A percentile compares a stretch with the other conserved stretches of the same genome.
These are phyloP conservation scores for Augochlora pura DNA, from an alignment of 1,140 invertebrate species.

Conservation along the genomic window DNA sequence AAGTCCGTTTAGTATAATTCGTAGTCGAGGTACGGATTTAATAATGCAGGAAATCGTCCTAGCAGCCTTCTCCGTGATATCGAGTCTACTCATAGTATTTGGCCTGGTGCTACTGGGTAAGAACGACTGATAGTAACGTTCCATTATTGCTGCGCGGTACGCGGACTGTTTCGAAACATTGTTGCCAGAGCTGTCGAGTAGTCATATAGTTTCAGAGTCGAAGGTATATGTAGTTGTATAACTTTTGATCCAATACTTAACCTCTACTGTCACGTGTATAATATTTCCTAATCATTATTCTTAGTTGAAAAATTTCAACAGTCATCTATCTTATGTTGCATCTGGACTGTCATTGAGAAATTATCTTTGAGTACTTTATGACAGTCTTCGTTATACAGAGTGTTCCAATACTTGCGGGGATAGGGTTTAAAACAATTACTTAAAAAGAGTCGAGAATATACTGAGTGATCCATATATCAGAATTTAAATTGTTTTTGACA, in stretches of 20 bases:
- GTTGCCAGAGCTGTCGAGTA: conserved; percentile 17
- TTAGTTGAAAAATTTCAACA: neutral
- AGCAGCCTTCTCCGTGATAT: conserved; percentile 77
- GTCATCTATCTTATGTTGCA: neutral
- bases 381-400: neutral
- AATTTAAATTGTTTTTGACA: no score
- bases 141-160: conserved; percentile 18
- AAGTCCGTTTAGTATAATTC: conserved; percentile 25
- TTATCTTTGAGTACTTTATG: neutral
- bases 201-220: conserved; percentile 21
- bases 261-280: conserved; percentile 38
- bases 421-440: no score
- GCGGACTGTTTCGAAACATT: conserved; percentile 17
- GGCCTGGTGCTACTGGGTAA: conserved; percentile 80
- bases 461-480: no score
- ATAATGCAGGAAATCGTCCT: conserved; percentile 80
- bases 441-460: no score
- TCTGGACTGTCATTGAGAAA: neutral
- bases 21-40: conserved; percentile 37
- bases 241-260: conserved; percentile 41
- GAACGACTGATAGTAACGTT: conserved; percentile 36
- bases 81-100: conserved; percentile 78
- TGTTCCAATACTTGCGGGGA: no score
- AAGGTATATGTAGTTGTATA: conserved; percentile 15
- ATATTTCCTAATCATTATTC: conserved; percentile 3